These are phyloP conservation scores for Zaprionus camerounensis DNA, from an alignment of 1,140 invertebrate species.

Conservation along the genomic window DNA sequence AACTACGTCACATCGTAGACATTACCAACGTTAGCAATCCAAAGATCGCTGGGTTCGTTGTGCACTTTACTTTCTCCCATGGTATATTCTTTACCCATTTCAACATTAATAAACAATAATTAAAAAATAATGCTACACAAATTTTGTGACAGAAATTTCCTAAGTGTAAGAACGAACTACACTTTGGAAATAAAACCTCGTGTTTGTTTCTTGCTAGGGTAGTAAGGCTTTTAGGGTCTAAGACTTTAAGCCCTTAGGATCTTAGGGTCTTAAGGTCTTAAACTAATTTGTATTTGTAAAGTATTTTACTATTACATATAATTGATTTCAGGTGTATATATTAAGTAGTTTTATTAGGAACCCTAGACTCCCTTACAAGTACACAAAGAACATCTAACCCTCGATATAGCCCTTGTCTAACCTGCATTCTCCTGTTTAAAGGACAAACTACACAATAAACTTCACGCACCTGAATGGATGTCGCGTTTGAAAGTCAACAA, in stretches of 20 bases:
- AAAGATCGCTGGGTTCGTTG: conserved; percentile 85
- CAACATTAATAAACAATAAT: background rate
- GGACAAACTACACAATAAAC: conserved; percentile 82
- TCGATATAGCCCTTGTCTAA: conserved; percentile 27
- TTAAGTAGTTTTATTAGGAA: background rate
- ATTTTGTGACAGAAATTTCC: background rate
- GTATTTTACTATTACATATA: too few relatives aligned
- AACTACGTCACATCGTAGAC: conserved; percentile 89
- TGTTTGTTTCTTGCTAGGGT: too few relatives aligned
- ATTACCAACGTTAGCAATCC: conserved; percentile 87
- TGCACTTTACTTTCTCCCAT: conserved; percentile 86
- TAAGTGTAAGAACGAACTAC: background rate
- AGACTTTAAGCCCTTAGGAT: too few relatives aligned
- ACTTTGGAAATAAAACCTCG: background rate
- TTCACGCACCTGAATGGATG: conserved; percentile 88
- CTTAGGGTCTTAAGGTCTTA: too few relatives aligned
- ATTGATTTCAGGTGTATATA: background rate
- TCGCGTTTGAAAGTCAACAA: conserved; percentile 85
- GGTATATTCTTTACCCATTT: conserved; percentile 78
- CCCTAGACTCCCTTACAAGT: background rate
- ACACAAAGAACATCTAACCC: background rate
- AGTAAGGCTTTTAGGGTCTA: too few relatives aligned
- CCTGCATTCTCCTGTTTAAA: conserved; percentile 60
- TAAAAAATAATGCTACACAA: background rate
- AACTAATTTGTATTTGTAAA: too few relatives aligned